phyloP scores from a whole-genome alignment of 92 coral and sea anemone species.

The Bergia sp. region DNA sequence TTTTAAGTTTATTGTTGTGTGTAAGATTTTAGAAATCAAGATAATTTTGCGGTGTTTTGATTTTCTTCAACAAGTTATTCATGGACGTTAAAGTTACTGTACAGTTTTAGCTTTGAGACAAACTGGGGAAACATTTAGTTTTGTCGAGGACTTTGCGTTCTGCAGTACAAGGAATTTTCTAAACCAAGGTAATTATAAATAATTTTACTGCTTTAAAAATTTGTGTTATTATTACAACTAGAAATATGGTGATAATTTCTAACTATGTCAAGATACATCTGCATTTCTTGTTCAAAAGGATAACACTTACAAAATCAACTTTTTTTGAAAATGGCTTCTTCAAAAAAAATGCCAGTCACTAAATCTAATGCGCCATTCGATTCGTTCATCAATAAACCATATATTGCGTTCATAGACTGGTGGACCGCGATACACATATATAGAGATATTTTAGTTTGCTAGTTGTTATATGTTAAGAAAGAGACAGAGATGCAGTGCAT shows the following conservation, averaged over 20 bases:
- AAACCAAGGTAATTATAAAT: neutral
- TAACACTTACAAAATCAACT: too few relatives aligned
- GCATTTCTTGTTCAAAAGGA: too few relatives aligned
- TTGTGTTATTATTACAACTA: neutral
- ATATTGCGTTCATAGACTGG: too few relatives aligned
- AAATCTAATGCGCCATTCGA: too few relatives aligned
- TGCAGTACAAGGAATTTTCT: neutral
- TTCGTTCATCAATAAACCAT: too few relatives aligned
- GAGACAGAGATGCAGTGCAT: neutral
- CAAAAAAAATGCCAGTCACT: too few relatives aligned
- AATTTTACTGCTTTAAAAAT: too few relatives aligned
- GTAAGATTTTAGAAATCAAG: constrained; percentile 17
- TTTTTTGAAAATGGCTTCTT: too few relatives aligned
- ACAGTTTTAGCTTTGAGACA: neutral
- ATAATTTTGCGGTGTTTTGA: neutral
- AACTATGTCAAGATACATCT: neutral
- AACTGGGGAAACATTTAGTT: neutral
- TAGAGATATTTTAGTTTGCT: neutral
- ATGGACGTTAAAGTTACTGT: neutral
- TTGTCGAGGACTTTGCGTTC: neutral
- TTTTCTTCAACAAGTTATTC: constrained; percentile 5
- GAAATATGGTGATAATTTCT: too few relatives aligned
- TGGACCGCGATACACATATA: too few relatives aligned
- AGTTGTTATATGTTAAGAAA: neutral
- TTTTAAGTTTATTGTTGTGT: constrained; percentile 12